These are phyloP conservation scores for Montipora sp. DNA, from an alignment of 64 coral and sea anemone species.

Conservation along the genomic window DNA sequence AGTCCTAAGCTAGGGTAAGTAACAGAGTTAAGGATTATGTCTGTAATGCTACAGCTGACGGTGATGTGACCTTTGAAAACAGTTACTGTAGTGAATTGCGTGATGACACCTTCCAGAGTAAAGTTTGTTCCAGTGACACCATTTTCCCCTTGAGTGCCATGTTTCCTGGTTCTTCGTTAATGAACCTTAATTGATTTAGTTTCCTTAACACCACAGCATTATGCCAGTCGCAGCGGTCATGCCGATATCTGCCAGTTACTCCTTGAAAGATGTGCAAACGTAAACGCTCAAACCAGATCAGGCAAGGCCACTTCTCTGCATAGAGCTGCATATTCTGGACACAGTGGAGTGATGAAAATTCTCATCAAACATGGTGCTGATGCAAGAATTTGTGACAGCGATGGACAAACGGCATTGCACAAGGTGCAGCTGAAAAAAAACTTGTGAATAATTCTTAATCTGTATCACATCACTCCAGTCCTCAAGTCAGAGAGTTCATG, in stretches of 20 bases:
- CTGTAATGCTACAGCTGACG: too few species aligned
- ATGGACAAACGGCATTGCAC: constrained; percentile 85
- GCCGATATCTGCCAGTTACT: constrained; percentile 62
- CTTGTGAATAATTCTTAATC: too few species aligned
- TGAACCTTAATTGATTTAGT: background rate
- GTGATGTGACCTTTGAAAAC: too few species aligned
- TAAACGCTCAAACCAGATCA: constrained; percentile 77
- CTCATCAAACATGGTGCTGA: constrained; percentile 73
- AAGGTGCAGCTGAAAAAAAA: constrained; percentile 18
- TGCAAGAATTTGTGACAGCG: constrained; percentile 66
- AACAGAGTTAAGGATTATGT: too few species aligned
- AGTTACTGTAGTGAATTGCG: too few species aligned
- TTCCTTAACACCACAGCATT: constrained; percentile 61
- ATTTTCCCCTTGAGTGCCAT: too few species aligned
- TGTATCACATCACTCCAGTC: too few species aligned
- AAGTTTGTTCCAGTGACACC: too few species aligned
- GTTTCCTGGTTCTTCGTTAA: too few species aligned
- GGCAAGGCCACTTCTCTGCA: constrained; percentile 79
- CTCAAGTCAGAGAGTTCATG: too few species aligned
- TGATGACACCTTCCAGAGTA: too few species aligned
- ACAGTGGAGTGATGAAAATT: constrained; percentile 29
- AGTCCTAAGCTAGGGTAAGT: too few species aligned
- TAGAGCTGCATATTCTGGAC: constrained; percentile 86
- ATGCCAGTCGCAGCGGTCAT: constrained; percentile 87
- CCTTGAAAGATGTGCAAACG: constrained; percentile 70